Base-by-base conservation (phyloP, 2,888 invertebrate genomes). In the Terebella lapidaria region DNA sequence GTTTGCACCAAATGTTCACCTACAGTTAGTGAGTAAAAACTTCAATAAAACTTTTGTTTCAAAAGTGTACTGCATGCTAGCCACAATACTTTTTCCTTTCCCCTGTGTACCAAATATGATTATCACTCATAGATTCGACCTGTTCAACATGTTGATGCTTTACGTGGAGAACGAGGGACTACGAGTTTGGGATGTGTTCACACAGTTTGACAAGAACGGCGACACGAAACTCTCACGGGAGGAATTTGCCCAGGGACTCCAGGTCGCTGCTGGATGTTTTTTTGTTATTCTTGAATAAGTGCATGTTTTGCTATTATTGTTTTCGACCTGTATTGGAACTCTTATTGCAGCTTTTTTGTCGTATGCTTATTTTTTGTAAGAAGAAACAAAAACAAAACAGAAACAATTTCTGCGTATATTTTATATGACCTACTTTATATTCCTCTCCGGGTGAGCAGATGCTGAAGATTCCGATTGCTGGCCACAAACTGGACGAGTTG, bases 121-220 rank as follows among this genome's bases (percentile, higher is more conserved):
- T n/a, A n/a, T n/a, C n/a, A n/a, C 10, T 10, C 15, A 22, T 22
- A 5, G 18, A 5, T 5, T 49, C 3, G 53, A 53, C 20, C 53
- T 27, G 25, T 53, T 53, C 10, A 53, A 18, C 4, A 22, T 53
- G 4, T 10, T 53, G 4, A 53, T 53, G 53, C 10, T 25, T 4
- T 53, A 53, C 27, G 15, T 22, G 3, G 10, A 26, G 10, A 25
- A 5, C 10, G 53, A 53, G 53, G 53, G 53, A 18, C 53, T 53
- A 3, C 53, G 53, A 4, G 10, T 53, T 5, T 53, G 24, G 53
- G 53, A 53, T 26, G 4, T 53, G 10, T 53, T 53, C 27, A 10
- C 53, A 4, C 53, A 53, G 20, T 26, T 53, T 25, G 53, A 53
- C 20, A 53, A 26, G 53, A 27, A 53, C 20, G 53, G 53, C 27